Percentiles rank a stretch among this genome's conserved stretches.
Evolutionary conservation across 2,797 vertebrate genomes (phyloP).

Genomic region (Benthosema pterotum): DNA sequence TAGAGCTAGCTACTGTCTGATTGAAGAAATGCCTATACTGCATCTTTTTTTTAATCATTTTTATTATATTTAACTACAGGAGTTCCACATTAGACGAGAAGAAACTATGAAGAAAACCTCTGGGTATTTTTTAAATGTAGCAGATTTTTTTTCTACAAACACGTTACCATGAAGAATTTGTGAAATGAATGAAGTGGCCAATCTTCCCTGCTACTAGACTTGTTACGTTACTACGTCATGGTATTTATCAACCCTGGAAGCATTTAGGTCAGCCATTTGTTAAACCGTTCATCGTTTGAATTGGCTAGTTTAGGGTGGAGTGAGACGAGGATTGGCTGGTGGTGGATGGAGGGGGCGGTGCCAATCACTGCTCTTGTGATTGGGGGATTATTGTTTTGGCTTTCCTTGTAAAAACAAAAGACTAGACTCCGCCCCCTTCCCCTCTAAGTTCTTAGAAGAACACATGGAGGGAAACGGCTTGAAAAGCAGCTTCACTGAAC

Average conservation of each 20-base stretch:
- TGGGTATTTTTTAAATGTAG: background rate
- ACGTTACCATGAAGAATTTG: background rate
- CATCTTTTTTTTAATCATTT: constrained; percentile 9
- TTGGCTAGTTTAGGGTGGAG: constrained; percentile 30
- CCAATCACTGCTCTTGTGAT: constrained; percentile 37
- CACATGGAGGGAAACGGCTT: constrained; percentile 30
- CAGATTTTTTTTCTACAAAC: background rate
- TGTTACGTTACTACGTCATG: background rate
- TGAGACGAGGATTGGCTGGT: constrained; percentile 46
- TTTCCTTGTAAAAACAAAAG: constrained; percentile 36
- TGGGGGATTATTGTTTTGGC: constrained; percentile 59
- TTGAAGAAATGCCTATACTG: constrained; percentile 30
- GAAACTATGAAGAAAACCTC: background rate
- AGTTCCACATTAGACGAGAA: constrained; percentile 8
- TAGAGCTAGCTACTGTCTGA: constrained; percentile 30
- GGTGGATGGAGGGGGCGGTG: constrained; percentile 19
- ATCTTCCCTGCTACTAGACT: background rate
- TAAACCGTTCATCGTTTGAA: constrained; percentile 34
- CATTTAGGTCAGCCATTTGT: constrained; percentile 47
- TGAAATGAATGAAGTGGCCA: background rate
- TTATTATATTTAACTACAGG: constrained; percentile 19
- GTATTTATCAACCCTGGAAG: constrained; percentile 1
- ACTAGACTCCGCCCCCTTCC: constrained; percentile 13
- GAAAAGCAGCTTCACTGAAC: constrained; percentile 63
- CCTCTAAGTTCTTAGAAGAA: constrained; percentile 20